phyloP scores from a whole-genome alignment of 2,113 vertebrate species.

The Tragelaphus strepsiceros region DNA sequence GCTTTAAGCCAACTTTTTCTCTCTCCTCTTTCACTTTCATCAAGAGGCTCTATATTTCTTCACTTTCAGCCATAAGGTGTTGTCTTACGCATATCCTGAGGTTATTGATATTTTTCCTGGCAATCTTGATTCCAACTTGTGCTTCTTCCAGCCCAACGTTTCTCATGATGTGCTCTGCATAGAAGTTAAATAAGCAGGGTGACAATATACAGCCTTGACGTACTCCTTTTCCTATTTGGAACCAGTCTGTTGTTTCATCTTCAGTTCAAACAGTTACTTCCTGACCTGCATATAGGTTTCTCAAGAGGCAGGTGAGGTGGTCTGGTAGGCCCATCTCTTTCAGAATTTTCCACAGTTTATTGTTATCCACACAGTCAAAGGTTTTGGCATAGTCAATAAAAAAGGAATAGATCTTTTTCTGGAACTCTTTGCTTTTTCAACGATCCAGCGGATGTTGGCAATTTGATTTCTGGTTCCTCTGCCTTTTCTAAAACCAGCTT shows the following conservation, averaged over 20 bases:
- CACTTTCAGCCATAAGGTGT: not conserved
- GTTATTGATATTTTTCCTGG: not conserved
- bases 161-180: not conserved
- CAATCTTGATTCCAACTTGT: not conserved
- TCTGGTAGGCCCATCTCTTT: too few species aligned
- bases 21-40: not conserved
- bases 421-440: too few species aligned
- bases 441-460: too few species aligned
- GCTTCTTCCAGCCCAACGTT: not conserved
- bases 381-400: too few species aligned
- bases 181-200: not conserved
- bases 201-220: not conserved
- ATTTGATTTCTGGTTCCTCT: too few species aligned
- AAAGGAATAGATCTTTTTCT: too few species aligned
- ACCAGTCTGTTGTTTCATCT: not conserved
- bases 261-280: not conserved
- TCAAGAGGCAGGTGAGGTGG: too few species aligned
- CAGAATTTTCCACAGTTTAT: too few species aligned
- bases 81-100: not conserved
- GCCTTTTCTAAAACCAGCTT: too few species aligned
- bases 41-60: not conserved
- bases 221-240: not conserved
- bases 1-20: not conserved
- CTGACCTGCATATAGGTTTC: too few species aligned
- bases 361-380: too few species aligned